Evolutionary conservation across 2,888 invertebrate genomes (phyloP).

Genomic region (Dendrolimus pini): DNA sequence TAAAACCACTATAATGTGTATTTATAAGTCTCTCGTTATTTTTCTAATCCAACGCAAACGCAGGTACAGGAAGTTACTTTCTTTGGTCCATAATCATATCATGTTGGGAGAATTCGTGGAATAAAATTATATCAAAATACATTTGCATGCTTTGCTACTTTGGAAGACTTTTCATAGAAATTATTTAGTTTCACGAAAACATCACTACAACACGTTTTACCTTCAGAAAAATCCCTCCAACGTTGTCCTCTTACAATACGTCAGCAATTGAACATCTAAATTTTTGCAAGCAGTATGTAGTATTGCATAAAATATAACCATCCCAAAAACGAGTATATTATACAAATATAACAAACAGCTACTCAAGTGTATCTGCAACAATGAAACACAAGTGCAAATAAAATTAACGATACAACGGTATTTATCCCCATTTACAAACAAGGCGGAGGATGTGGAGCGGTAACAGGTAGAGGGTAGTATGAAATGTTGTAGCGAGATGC

Average conservation of each 20-base stretch:
- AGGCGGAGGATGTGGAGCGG: conserved; percentile 20
- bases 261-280: neutral
- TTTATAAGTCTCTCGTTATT: neutral
- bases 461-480: conserved; percentile 27
- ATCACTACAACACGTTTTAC: no score
- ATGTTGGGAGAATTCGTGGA: no score
- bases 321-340: neutral
- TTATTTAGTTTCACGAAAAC: no score
- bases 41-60: neutral
- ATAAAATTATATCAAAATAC: no score
- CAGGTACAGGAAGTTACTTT: no score
- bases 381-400: conserved; percentile 37
- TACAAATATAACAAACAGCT: conserved; percentile 11
- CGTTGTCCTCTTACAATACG: neutral
- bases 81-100: no score
- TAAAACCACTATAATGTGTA: neutral
- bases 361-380: conserved; percentile 23
- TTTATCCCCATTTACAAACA: conserved; percentile 50
- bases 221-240: no score
- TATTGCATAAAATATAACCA: neutral
- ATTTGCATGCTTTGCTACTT: no score
- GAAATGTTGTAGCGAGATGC: neutral
- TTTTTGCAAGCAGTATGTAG: neutral
- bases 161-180: no score
- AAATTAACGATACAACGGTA: conserved; percentile 45